Evolutionary conservation across 2,888 invertebrate genomes (phyloP).

Genomic region (Drosophila tripunctata): DNA sequence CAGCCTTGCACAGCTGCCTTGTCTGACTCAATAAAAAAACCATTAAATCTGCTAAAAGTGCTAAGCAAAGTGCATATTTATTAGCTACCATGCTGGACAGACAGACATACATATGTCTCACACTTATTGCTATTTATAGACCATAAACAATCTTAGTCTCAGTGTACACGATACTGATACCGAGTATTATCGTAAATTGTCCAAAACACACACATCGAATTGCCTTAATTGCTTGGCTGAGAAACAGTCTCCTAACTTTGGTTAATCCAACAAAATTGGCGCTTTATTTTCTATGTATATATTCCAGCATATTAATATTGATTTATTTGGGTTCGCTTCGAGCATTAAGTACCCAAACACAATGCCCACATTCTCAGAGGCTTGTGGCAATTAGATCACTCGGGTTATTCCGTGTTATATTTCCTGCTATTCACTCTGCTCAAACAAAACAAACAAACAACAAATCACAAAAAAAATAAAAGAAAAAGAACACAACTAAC

Average conservation of each 20-base stretch:
- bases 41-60: slow-evolving; percentile 53
- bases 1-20: slow-evolving; percentile 48
- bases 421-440: slow-evolving; percentile 56
- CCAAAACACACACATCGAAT: slow-evolving; percentile 6
- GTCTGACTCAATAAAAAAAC: slow-evolving; percentile 66
- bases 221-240: slow-evolving; percentile 19
- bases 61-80: slow-evolving; percentile 57
- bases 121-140: slow-evolving; percentile 54
- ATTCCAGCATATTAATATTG: slow-evolving; percentile 31
- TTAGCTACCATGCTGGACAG: background rate
- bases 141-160: slow-evolving; percentile 33
- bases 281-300: background rate
- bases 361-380: slow-evolving; percentile 64
- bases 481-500: slow-evolving; percentile 18
- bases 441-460: slow-evolving; percentile 34
- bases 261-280: background rate
- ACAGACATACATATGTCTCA: slow-evolving; percentile 6
- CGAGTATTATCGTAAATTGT: slow-evolving; percentile 42
- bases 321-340: slow-evolving; percentile 32
- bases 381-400: slow-evolving; percentile 80
- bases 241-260: background rate
- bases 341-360: slow-evolving; percentile 28
- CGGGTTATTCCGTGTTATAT: slow-evolving; percentile 76
- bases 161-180: too few relatives aligned
- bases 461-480: background rate